Percentiles rank a stretch among this genome's conserved stretches.
These are phyloP conservation scores for Telenomus remus DNA, from an alignment of 1,140 invertebrate species.

Conservation along the genomic window DNA sequence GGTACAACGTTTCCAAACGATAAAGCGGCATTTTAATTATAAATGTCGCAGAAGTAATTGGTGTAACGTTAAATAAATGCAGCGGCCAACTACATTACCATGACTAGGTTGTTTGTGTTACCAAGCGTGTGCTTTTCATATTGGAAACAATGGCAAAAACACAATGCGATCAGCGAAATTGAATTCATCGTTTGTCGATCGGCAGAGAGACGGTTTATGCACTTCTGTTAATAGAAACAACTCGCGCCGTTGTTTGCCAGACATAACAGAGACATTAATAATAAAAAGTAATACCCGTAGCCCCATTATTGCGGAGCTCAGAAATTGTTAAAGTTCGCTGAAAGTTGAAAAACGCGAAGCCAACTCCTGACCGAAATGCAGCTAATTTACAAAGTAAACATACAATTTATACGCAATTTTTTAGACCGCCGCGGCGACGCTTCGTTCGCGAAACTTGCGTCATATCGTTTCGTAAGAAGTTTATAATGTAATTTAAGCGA, in stretches of 20 bases:
- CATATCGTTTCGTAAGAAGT: conserved; percentile 33
- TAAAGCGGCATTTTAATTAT: conserved; percentile 5
- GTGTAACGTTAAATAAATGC: conserved; percentile 14
- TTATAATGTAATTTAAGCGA: conserved; percentile 41
- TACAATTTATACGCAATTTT: conserved; percentile 28
- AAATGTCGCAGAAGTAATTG: conserved; percentile 5
- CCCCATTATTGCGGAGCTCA: no score
- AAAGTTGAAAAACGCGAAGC: background rate
- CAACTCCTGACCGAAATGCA: conserved; percentile 1
- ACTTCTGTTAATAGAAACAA: no score
- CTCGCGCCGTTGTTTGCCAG: no score
- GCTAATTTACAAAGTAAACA: conserved; percentile 17
- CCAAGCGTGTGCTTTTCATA: conserved; percentile 18
- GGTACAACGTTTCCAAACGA: no score
- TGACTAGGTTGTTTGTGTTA: background rate
- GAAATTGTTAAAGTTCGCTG: background rate
- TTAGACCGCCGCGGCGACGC: background rate
- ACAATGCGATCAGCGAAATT: conserved; percentile 16
- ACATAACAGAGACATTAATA: no score
- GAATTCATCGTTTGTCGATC: conserved; percentile 18
- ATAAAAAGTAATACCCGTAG: no score
- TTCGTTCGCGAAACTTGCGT: conserved; percentile 24
- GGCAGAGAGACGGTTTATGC: no score
- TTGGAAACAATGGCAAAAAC: conserved; percentile 10
- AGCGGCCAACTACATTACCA: conserved; percentile 16